phyloP scores from a whole-genome alignment of 2,797 vertebrate genomes.

The Chiroxiphia lanceolata region DNA sequence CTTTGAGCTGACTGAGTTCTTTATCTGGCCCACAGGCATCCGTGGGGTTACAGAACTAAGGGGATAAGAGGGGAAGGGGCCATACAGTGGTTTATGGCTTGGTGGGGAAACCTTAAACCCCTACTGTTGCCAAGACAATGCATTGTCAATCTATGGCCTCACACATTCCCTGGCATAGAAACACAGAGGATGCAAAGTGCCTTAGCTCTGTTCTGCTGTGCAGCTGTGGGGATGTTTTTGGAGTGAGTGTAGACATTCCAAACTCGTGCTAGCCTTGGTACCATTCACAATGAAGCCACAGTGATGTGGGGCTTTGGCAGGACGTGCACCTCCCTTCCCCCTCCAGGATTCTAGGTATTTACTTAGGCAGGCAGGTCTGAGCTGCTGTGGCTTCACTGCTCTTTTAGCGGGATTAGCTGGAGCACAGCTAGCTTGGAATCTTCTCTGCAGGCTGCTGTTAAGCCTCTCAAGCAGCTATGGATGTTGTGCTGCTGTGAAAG shows the following conservation, averaged over 20 bases:
- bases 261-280: neutral
- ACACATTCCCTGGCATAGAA: neutral
- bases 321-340: neutral
- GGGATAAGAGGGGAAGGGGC: neutral
- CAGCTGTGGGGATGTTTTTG: conserved; percentile 38
- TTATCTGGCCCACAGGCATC: neutral
- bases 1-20: conserved; percentile 31
- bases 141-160: neutral
- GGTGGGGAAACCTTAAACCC: neutral
- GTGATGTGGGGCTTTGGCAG: conserved; percentile 33
- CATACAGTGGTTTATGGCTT: neutral
- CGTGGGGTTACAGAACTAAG: neutral
- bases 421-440: conserved; percentile 26
- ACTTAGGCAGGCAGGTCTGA: conserved; percentile 33
- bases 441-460: conserved; percentile 14
- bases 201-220: neutral
- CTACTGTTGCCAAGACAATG: neutral
- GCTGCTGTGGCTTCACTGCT: conserved; percentile 32
- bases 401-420: conserved; percentile 45
- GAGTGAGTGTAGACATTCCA: neutral
- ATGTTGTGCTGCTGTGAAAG: conserved; percentile 29
- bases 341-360: conserved; percentile 14
- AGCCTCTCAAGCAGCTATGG: conserved; percentile 26
- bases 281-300: conserved; percentile 15
- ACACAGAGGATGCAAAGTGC: neutral